Evolutionary conservation across 1,140 invertebrate species (phyloP), one percentile per base, ranked within the genome.

Genomic region (Tetranychus urticae): DNA sequence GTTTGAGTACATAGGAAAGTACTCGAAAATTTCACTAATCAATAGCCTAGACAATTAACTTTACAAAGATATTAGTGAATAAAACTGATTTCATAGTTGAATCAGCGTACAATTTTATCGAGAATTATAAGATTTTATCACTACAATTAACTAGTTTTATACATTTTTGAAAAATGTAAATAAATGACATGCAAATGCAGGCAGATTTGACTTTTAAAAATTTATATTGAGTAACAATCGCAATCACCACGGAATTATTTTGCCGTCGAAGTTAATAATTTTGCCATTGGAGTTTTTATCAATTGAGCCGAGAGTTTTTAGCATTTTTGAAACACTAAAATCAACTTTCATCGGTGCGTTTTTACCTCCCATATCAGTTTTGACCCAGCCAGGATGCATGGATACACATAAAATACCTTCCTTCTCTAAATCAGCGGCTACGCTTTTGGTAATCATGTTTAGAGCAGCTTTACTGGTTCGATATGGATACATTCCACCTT

Each of bases 301-400:
- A 1, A 33, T 14, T 5, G 6, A 6, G 5, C 4, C 5, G 4
- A 52, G 6, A 52, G 48, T 52, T 52, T 52, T n/a, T 6, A 52
- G 6, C 48, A 52, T 52, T 52, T n/a, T 33, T 6, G 48, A 7
- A 14, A 52, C 33, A 52, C 48, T 52, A 6, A 8, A 14, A 14
- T n/a, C 14, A n/a, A 23, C 48, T 60, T 81, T 79, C 12, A 89
- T 68, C 0, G 80, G 80, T 2, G 88, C 88, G 65, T 81, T 82
- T 56, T 72, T 70, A 7, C 86, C 86, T 3, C 88, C 88, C 85
- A 92, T 84, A 61, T 85, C 83, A 0, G 88, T 92, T 67, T 81
- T 80, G 0, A 91, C 85, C 88, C 88, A 92, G 1, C 88, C 88
- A 1, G 88, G 88, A 75, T 92, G 88, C 54, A 93, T 67, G 56